phyloP scores from a whole-genome alignment of 2,797 vertebrate species.

The Glyptemys insculpta region DNA sequence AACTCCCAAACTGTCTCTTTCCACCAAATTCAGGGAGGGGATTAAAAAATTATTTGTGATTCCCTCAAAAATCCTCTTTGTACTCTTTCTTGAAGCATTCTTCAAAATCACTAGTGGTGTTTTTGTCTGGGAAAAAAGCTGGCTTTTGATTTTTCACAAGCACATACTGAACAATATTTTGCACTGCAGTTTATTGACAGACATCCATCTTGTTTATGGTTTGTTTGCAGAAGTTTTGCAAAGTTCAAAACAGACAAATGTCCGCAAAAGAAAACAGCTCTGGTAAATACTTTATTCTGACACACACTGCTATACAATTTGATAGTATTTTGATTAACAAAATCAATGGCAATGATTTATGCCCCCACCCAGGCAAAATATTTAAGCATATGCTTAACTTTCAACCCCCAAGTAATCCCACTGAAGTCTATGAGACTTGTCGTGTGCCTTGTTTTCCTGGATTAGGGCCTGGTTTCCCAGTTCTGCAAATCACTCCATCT shows the following conservation, averaged over 20 bases:
- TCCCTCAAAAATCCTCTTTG: not conserved
- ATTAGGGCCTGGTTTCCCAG: not conserved
- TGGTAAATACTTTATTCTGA: not conserved
- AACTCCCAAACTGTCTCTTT: not conserved
- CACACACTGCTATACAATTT: not conserved
- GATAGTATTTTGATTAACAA: not conserved
- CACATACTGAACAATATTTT: not conserved
- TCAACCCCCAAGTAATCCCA: not conserved
- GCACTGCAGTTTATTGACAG: not conserved
- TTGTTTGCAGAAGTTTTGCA: not conserved
- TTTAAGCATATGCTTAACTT: not conserved
- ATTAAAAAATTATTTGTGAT: not conserved
- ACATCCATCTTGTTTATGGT: not conserved
- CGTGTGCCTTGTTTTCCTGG: not conserved
- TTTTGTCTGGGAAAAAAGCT: not conserved
- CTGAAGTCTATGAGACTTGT: not conserved
- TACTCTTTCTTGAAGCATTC: not conserved
- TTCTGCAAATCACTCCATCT: not conserved
- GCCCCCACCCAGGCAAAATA: not conserved
- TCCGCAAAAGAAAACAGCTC: not conserved
- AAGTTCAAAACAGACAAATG: not conserved
- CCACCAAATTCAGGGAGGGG: not conserved
- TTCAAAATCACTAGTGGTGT: not conserved
- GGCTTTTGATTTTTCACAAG: not conserved
- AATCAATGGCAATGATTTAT: accelerated